A percentile compares a stretch with the other conserved stretches of the same genome.
These are phyloP conservation scores for Macrochelys suwanniensis DNA, from an alignment of 2,797 vertebrate species.

Conservation along the genomic window DNA sequence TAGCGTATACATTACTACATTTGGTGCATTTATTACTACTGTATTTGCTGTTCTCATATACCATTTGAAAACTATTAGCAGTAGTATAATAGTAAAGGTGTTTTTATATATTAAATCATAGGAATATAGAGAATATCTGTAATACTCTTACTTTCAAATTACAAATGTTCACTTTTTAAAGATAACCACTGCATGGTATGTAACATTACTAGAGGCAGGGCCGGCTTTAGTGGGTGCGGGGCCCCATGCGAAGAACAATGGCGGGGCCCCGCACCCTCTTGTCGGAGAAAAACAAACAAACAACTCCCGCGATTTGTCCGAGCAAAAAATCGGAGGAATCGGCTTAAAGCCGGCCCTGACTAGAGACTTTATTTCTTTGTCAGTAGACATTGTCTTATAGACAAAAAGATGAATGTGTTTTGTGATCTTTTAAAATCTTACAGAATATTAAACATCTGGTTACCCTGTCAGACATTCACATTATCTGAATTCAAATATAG, in stretches of 20 bases:
- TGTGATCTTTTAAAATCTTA: conserved; percentile 22
- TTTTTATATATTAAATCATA: background rate
- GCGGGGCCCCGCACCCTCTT: too few relatives aligned
- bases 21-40: background rate
- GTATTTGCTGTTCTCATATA: background rate
- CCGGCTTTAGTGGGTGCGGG: too few relatives aligned
- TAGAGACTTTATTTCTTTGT: background rate
- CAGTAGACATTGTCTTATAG: background rate
- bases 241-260: too few relatives aligned
- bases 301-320: too few relatives aligned
- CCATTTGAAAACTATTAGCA: background rate
- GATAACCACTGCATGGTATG: background rate
- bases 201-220: accelerated
- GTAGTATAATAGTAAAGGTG: background rate
- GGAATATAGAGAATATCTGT: background rate
- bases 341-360: too few relatives aligned
- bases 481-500: conserved; percentile 17
- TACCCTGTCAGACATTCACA: background rate
- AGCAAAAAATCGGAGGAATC: too few relatives aligned
- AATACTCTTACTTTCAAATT: background rate
- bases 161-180: background rate
- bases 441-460: conserved; percentile 9
- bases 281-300: too few relatives aligned
- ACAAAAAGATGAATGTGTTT: background rate
- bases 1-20: background rate